phyloP scores from a whole-genome alignment of 2,113 vertebrate genomes.

The Podarcis muralis region DNA sequence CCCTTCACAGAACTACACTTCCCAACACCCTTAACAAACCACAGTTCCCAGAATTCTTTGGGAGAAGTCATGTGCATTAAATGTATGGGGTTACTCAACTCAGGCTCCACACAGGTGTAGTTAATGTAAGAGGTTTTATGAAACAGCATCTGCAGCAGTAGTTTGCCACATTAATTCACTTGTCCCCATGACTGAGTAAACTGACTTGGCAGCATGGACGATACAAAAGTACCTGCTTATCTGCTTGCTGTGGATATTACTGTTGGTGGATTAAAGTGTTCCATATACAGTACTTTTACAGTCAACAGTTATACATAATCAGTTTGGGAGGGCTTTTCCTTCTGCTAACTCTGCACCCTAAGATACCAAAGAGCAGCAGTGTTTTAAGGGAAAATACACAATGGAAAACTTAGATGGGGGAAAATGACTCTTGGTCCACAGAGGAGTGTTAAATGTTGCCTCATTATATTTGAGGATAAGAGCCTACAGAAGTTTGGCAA shows the following conservation, averaged over 20 bases:
- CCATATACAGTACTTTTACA: not conserved
- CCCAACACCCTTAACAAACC: too few species aligned
- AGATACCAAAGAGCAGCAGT: not conserved
- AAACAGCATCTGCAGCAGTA: not conserved
- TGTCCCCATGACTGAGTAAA: not conserved
- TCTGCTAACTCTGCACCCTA: not conserved
- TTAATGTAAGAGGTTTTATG: not conserved
- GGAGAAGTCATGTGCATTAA: too few species aligned
- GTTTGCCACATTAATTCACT: not conserved
- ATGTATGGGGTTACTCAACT: too few species aligned
- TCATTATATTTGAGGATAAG: slow-evolving; percentile 42
- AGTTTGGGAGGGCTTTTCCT: too few species aligned
- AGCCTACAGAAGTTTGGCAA: slow-evolving; percentile 51
- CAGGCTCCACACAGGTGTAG: too few species aligned
- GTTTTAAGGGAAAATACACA: not conserved
- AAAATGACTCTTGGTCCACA: slow-evolving; percentile 23
- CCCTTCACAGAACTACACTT: too few species aligned
- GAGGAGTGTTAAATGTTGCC: slow-evolving; percentile 45
- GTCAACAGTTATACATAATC: too few species aligned
- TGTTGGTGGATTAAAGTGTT: not conserved
- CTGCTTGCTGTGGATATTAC: not conserved
- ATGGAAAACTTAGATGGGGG: not conserved
- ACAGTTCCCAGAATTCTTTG: too few species aligned
- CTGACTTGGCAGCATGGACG: not conserved
- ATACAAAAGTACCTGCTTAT: not conserved